phyloP scores from a whole-genome alignment of 2,797 vertebrate species.

The Chromobotia macracanthus region DNA sequence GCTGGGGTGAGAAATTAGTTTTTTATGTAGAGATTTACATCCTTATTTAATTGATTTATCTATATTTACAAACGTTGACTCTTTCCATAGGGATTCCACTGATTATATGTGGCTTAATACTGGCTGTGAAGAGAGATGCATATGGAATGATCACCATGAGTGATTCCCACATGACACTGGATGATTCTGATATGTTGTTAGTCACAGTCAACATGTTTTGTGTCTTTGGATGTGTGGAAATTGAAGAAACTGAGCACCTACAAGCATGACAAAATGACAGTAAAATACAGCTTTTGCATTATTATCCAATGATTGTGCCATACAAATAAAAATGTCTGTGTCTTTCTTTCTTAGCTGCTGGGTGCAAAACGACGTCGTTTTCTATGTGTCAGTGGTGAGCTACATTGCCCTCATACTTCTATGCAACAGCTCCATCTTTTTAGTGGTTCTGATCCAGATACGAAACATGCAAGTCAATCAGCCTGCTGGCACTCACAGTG shows the following conservation, averaged over 20 bases:
- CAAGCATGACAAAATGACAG: too few relatives aligned
- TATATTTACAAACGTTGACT: neutral
- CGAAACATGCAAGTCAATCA: slow-evolving; percentile 75
- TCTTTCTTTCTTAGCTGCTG: slow-evolving; percentile 80
- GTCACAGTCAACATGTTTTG: slow-evolving; percentile 59
- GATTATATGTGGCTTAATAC: slow-evolving; percentile 75
- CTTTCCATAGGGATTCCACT: slow-evolving; percentile 74
- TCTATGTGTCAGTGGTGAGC: slow-evolving; percentile 84
- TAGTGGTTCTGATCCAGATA: slow-evolving; percentile 82
- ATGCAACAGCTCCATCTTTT: slow-evolving; percentile 82
- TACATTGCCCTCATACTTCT: slow-evolving; percentile 83
- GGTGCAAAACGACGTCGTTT: slow-evolving; percentile 80
- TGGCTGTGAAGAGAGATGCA: slow-evolving; percentile 78
- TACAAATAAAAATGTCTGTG: neutral
- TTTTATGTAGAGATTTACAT: neutral
- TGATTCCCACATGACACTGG: slow-evolving; percentile 37
- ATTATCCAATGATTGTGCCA: neutral
- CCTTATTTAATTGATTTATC: neutral
- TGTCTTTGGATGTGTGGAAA: neutral
- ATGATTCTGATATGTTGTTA: slow-evolving; percentile 79
- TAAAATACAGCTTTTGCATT: too few relatives aligned
- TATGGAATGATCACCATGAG: slow-evolving; percentile 74
- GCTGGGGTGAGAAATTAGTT: slow-evolving; percentile 83
- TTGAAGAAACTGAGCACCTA: too few relatives aligned
- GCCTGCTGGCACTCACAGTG: slow-evolving; percentile 68